Conservation (phyloP, 1,140 invertebrate species). For the Matsumurasca onukii region DNA sequence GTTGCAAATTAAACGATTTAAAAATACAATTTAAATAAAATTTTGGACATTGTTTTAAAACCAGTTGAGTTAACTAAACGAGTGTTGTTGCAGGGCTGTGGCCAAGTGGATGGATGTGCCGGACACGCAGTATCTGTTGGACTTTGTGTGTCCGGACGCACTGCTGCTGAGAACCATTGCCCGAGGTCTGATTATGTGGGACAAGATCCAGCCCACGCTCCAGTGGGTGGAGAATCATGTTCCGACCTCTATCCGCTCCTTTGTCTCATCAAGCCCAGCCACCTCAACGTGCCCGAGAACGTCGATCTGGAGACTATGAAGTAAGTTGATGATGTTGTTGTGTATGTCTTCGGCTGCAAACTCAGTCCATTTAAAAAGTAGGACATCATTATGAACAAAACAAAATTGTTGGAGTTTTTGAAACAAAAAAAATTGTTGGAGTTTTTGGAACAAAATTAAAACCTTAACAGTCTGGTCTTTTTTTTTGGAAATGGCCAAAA, state of each 20-base stretch:
- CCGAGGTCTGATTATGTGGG: conserved; percentile 79
- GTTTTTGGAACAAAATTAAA: too few relatives aligned
- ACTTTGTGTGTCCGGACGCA: conserved; percentile 92
- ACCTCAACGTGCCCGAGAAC: conserved; percentile 54
- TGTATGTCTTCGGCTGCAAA: too few relatives aligned
- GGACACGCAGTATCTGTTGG: conserved; percentile 85
- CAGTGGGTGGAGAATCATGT: conserved; percentile 87
- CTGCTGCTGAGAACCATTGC: conserved; percentile 81
- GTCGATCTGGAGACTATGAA: conserved; percentile 96
- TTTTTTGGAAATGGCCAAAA: too few relatives aligned
- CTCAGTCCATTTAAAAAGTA: too few relatives aligned
- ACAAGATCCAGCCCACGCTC: conserved; percentile 73
- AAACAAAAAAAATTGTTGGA: too few relatives aligned
- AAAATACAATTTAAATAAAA: too few relatives aligned
- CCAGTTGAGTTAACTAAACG: too few relatives aligned
- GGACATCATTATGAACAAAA: too few relatives aligned
- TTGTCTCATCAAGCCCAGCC: conserved; percentile 67
- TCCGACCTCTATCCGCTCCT: conserved; percentile 69
- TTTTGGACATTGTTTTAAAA: too few relatives aligned
- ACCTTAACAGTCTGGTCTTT: too few relatives aligned
- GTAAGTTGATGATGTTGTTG: conserved; percentile 53
- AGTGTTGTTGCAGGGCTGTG: conserved; percentile 61
- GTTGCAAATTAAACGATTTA: too few relatives aligned
- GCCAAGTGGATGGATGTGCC: conserved; percentile 92
- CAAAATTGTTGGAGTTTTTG: too few relatives aligned